Percentiles rank a stretch among this genome's conserved stretches.
Conservation (phyloP, 2,888 invertebrate species). For the Tigriopus californicus region DNA sequence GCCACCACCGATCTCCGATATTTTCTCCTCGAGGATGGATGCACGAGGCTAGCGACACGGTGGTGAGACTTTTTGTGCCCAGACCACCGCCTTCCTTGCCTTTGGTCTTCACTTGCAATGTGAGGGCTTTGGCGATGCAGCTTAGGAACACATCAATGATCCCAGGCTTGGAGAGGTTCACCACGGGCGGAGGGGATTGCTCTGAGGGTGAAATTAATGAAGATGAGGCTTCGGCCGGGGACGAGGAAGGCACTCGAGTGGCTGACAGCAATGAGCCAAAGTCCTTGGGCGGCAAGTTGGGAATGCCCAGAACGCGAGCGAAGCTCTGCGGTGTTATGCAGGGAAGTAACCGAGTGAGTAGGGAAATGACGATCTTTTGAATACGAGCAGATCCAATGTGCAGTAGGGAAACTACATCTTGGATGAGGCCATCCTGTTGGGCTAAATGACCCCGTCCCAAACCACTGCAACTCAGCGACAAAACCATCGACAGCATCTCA, state of each 20-base stretch:
- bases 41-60: conserved; percentile 40
- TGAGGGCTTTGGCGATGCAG: conserved; percentile 74
- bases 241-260: conserved; percentile 24
- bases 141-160: conserved; percentile 74
- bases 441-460: conserved; percentile 77
- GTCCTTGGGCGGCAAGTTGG: conserved; percentile 48
- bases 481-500: conserved; percentile 85
- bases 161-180: conserved; percentile 37
- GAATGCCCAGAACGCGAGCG: conserved; percentile 52
- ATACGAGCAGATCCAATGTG: conserved; percentile 89
- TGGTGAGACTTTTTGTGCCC: conserved; percentile 27
- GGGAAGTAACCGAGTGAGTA: conserved; percentile 47
- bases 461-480: conserved; percentile 77
- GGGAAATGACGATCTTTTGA: conserved; percentile 54
- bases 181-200: neutral
- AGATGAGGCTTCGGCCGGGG: too few relatives aligned
- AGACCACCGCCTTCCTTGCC: conserved; percentile 1
- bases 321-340: conserved; percentile 71
- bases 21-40: conserved; percentile 39
- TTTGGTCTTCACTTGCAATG: conserved; percentile 41
- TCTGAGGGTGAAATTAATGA: neutral
- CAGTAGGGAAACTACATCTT: conserved; percentile 62
- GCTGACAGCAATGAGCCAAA: conserved; percentile 42
- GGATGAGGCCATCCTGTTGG: conserved; percentile 63
- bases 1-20: conserved; percentile 48